Evolutionary conservation across 2,888 invertebrate genomes (phyloP).

Genomic region (Athrips mouffetella): DNA sequence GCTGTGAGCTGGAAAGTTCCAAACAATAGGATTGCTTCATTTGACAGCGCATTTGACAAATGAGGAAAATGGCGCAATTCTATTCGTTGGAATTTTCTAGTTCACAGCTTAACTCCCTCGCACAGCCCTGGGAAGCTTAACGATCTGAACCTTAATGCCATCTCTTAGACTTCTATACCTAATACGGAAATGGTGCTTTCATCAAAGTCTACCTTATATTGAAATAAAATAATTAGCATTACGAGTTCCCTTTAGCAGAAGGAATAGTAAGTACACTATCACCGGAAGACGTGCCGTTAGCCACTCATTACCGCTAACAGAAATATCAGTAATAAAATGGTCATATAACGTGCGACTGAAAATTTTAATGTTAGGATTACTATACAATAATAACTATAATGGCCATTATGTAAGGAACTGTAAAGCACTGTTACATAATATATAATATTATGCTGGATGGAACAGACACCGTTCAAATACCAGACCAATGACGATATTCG

Average conservation of each 20-base stretch:
- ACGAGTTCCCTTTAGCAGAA: background rate
- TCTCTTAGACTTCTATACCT: background rate
- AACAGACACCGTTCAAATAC: constrained; percentile 15
- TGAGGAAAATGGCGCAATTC: no score
- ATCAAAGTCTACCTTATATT: background rate
- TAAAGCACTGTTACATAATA: constrained; percentile 18
- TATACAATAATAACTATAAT: constrained; percentile 8
- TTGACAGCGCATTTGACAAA: no score
- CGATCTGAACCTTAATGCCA: no score
- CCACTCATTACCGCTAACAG: background rate
- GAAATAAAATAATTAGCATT: background rate
- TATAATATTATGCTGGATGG: constrained; percentile 17
- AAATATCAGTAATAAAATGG: constrained; percentile 1
- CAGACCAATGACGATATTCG: constrained; percentile 36
- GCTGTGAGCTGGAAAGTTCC: no score
- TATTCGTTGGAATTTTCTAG: no score
- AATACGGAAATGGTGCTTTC: background rate
- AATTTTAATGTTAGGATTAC: constrained; percentile 13
- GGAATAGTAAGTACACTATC: background rate
- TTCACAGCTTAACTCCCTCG: no score
- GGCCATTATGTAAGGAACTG: background rate
- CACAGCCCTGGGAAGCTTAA: no score
- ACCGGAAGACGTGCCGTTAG: background rate
- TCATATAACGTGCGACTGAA: background rate
- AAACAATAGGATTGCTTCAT: no score